Percentiles rank a stretch among this genome's conserved stretches.
Conservation (phyloP, 2,797 vertebrate genomes). For the Lacerta agilis region DNA sequence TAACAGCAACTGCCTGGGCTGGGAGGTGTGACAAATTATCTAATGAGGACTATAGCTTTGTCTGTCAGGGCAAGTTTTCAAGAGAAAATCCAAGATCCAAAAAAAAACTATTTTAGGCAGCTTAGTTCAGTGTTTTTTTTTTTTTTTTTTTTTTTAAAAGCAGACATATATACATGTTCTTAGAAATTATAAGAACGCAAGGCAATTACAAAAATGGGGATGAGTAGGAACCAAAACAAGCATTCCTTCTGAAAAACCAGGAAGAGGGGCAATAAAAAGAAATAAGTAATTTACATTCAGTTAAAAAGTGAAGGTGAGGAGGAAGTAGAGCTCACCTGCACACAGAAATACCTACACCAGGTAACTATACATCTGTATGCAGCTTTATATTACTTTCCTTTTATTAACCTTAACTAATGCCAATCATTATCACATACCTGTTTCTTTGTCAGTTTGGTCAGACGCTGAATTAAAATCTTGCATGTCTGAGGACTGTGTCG, state of each 20-base stretch:
- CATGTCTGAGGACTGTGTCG: slow-evolving; percentile 70
- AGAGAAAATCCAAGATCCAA: background rate
- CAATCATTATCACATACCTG: slow-evolving; percentile 79
- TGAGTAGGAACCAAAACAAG: background rate
- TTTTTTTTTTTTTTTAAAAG: background rate
- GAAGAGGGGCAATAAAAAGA: background rate
- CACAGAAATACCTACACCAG: background rate
- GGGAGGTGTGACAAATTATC: background rate
- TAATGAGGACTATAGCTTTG: background rate
- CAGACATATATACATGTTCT: background rate
- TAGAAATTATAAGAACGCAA: background rate
- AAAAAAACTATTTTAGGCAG: background rate
- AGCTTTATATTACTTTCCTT: background rate
- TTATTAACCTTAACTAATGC: slow-evolving; percentile 3
- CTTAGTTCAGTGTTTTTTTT: background rate
- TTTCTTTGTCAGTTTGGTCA: slow-evolving; percentile 80
- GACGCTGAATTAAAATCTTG: slow-evolving; percentile 74
- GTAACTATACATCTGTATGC: background rate
- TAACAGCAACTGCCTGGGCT: background rate
- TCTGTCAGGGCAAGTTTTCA: background rate
- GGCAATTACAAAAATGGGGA: background rate
- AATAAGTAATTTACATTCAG: background rate
- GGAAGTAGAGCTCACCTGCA: background rate
- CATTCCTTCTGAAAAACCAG: background rate
- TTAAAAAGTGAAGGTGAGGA: background rate